Conservation (phyloP, 2,113 vertebrate species). For the Apteryx mantelli region DNA sequence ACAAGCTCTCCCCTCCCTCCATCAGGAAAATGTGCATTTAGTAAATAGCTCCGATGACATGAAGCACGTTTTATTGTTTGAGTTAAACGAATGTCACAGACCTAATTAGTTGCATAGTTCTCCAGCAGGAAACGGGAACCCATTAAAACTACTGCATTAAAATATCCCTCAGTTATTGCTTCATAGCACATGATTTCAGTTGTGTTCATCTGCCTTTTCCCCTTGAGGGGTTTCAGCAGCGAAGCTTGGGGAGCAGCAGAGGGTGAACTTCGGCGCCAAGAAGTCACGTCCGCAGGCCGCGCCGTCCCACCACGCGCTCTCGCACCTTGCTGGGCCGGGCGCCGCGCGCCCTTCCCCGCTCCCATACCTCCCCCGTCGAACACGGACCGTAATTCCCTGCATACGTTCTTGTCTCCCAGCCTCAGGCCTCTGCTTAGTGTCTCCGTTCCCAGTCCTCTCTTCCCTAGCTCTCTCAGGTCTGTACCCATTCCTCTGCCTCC, state of each 20-base stretch:
- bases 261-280: neutral
- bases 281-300: accelerated
- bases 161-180: neutral
- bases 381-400: neutral
- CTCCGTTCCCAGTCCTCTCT: neutral
- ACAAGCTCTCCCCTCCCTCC: neutral
- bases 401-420: neutral
- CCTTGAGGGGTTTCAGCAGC: neutral
- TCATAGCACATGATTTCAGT: neutral
- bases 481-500: neutral
- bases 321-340: neutral
- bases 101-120: slow-evolving; percentile 50
- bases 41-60: neutral
- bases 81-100: slow-evolving; percentile 21
- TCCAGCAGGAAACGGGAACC: slow-evolving; percentile 19
- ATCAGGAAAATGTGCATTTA: neutral
- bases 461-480: too few relatives aligned
- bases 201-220: neutral
- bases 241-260: neutral
- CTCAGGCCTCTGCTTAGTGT: too few relatives aligned
- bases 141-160: neutral
- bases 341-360: neutral
- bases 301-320: neutral
- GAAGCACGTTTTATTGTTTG: neutral
- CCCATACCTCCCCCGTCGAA: neutral